phyloP scores from a whole-genome alignment of 2,797 vertebrate species.

The Microcaecilia unicolor region DNA sequence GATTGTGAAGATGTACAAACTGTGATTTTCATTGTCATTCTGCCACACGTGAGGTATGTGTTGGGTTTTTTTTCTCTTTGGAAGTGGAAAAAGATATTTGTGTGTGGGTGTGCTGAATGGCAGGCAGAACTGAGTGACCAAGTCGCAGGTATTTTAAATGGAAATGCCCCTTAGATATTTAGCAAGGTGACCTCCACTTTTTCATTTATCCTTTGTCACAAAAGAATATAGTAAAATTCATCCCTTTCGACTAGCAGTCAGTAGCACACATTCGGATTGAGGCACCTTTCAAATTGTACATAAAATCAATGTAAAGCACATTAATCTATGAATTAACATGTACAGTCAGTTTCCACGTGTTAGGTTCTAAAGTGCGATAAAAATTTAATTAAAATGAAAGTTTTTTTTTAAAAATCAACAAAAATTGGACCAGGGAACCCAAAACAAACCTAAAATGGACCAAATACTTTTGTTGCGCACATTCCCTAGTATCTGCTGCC shows the following conservation, averaged over 20 bases:
- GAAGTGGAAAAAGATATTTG: slow-evolving; percentile 37
- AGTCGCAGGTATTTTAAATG: slow-evolving; percentile 47
- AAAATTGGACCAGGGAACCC: no score
- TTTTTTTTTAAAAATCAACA: no score
- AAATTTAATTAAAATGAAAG: no score
- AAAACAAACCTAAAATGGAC: no score
- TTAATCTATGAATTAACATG: slow-evolving; percentile 18
- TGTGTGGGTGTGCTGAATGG: slow-evolving; percentile 47
- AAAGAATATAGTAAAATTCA: slow-evolving; percentile 35
- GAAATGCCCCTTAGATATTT: slow-evolving; percentile 32
- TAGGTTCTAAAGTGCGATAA: no score
- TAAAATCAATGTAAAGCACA: no score
- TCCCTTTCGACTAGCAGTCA: no score
- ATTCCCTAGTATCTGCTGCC: no score
- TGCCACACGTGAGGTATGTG: slow-evolving; percentile 42
- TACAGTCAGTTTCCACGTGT: no score
- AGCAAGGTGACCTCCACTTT: slow-evolving; percentile 32
- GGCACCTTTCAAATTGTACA: no score
- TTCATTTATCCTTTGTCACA: slow-evolving; percentile 40
- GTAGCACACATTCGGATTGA: no score
- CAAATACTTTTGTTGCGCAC: no score
- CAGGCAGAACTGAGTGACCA: slow-evolving; percentile 45
- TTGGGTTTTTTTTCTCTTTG: slow-evolving; percentile 44
- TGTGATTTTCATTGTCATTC: slow-evolving; percentile 51
- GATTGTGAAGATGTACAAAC: slow-evolving; percentile 49